A percentile compares a stretch with the other conserved stretches of the same genome.
Evolutionary conservation across 2,113 vertebrate genomes (phyloP).

Genomic region (Labeo rohita): DNA sequence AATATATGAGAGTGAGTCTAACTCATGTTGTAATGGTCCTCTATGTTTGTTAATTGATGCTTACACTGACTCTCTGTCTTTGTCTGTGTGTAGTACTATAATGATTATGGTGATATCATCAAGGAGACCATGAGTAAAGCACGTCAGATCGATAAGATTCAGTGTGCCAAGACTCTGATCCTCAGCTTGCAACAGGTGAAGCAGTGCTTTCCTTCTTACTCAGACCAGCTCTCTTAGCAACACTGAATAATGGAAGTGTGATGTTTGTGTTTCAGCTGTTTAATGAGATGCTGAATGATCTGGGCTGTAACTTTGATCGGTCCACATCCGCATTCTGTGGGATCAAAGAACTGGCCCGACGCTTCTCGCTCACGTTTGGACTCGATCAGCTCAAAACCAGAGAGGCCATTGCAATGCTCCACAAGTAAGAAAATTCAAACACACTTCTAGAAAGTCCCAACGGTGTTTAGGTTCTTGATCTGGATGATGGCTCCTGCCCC

Average conservation of each 20-base stretch:
- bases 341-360: slow-evolving; percentile 96
- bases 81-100: slow-evolving; percentile 87
- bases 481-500: not conserved
- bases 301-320: slow-evolving; percentile 94
- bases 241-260: not conserved
- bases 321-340: slow-evolving; percentile 93
- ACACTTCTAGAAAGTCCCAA: not conserved
- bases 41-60: not conserved
- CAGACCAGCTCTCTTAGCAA: not conserved
- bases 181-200: slow-evolving; percentile 97
- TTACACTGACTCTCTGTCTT: slow-evolving; percentile 24
- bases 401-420: slow-evolving; percentile 98
- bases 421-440: slow-evolving; percentile 86
- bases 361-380: slow-evolving; percentile 97
- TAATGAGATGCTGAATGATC: slow-evolving; percentile 97
- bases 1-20: slow-evolving; percentile 95
- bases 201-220: not conserved
- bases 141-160: slow-evolving; percentile 97
- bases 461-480: not conserved
- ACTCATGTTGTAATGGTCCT: not conserved
- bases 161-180: slow-evolving; percentile 98
- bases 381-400: slow-evolving; percentile 98
- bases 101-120: slow-evolving; percentile 98
- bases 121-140: slow-evolving; percentile 99
- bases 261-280: slow-evolving; percentile 82